phyloP scores from a whole-genome alignment of 2,113 vertebrate genomes.

The Lucifuga dentata region DNA sequence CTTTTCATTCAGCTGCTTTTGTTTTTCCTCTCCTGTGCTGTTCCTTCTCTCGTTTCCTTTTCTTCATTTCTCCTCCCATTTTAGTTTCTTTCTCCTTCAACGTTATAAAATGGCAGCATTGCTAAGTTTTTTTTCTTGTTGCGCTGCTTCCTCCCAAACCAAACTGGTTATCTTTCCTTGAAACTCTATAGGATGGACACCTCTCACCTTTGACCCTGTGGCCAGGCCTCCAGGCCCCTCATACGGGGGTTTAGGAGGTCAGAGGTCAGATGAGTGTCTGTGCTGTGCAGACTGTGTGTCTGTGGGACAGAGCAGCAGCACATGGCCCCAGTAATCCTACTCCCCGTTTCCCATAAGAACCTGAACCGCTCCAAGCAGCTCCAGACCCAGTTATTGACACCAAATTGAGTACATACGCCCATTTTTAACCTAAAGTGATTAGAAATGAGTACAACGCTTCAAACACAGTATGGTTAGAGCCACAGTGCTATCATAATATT shows the following conservation, averaged over 20 bases:
- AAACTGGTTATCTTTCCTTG: slow-evolving; percentile 75
- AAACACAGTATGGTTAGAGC: background rate
- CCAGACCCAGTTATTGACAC: slow-evolving; percentile 42
- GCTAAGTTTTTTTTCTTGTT: slow-evolving; percentile 14
- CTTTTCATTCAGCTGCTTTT: background rate
- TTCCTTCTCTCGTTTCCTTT: slow-evolving; percentile 15
- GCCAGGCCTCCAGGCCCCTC: slow-evolving; percentile 68
- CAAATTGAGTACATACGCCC: slow-evolving; percentile 43
- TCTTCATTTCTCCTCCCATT: slow-evolving; percentile 20
- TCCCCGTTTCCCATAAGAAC: slow-evolving; percentile 73
- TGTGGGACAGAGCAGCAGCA: slow-evolving; percentile 71
- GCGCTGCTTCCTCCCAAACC: slow-evolving; percentile 56
- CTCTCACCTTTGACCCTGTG: slow-evolving; percentile 77
- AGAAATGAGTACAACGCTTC: slow-evolving; percentile 3
- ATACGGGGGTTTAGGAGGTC: slow-evolving; percentile 63
- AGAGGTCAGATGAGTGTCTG: slow-evolving; percentile 72
- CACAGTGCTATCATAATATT: too few species aligned
- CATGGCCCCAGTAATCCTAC: slow-evolving; percentile 73
- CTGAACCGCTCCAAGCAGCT: slow-evolving; percentile 20
- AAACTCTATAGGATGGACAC: slow-evolving; percentile 74
- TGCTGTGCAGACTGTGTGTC: slow-evolving; percentile 79
- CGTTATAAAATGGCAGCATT: slow-evolving; percentile 56
- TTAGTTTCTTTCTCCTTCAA: slow-evolving; percentile 28
- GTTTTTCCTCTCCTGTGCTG: background rate
- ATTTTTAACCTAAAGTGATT: slow-evolving; percentile 10